Conservation (phyloP, 2,797 vertebrate species). For the Alosa sapidissima region DNA sequence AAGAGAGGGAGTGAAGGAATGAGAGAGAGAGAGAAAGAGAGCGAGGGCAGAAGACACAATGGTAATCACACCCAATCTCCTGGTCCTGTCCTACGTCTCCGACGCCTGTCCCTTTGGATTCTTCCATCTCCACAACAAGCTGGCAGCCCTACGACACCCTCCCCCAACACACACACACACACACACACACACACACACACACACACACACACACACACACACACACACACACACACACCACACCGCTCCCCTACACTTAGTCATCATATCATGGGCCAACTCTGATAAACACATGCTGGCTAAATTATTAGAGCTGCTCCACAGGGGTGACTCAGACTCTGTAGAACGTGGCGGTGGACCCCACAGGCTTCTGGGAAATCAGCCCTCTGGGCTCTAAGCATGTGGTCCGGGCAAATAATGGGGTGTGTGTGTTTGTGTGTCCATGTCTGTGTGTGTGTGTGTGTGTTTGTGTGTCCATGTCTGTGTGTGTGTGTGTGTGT, state of each 20-base stretch:
- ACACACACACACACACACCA: constrained; percentile 43
- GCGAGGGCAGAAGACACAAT: constrained; percentile 28
- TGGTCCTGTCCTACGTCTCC: constrained; percentile 21
- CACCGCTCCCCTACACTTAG: constrained; percentile 55
- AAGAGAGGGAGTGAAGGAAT: neutral
- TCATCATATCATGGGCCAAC: constrained; percentile 72
- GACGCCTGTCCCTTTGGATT: constrained; percentile 64
- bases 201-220: neutral
- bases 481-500: neutral
- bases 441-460: neutral
- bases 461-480: neutral
- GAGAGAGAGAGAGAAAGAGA: neutral
- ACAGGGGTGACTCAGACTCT: constrained; percentile 42
- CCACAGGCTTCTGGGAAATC: neutral
- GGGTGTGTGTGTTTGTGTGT: constrained; percentile 14
- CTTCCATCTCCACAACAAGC: constrained; percentile 62
- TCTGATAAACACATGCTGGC: constrained; percentile 78
- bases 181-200: neutral
- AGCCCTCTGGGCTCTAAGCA: neutral
- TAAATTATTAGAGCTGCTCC: constrained; percentile 73
- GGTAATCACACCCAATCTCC: constrained; percentile 44
- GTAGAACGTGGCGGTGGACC: neutral
- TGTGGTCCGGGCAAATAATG: neutral
- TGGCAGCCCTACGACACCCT: constrained; percentile 60
- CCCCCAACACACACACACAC: neutral